Evolutionary conservation across 2,888 invertebrate species (phyloP).

Genomic region (Saturnia japonica): DNA sequence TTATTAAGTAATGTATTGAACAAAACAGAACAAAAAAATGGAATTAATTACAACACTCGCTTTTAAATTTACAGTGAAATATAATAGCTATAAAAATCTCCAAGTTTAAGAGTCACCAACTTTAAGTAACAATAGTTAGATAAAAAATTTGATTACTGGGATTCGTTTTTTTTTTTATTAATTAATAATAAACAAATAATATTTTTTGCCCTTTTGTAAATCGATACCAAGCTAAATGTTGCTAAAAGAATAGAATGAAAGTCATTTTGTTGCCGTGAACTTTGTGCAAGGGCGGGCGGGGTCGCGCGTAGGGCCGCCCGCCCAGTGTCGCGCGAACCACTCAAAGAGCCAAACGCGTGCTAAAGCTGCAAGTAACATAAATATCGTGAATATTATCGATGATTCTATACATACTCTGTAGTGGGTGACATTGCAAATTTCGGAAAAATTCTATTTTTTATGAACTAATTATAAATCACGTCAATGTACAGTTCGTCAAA

Average conservation of each 20-base stretch:
- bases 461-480: not conserved
- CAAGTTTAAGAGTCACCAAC: too few relatives aligned
- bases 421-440: constrained; percentile 36
- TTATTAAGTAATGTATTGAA: too few relatives aligned
- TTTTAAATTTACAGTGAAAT: too few relatives aligned
- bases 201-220: not conserved
- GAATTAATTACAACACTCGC: too few relatives aligned
- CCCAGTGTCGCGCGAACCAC: constrained; percentile 73
- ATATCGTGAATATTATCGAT: constrained; percentile 52
- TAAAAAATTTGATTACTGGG: too few relatives aligned
- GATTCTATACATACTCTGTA: constrained; percentile 28
- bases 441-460: not conserved
- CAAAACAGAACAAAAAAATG: too few relatives aligned
- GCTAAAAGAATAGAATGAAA: constrained; percentile 39
- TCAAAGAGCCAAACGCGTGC: constrained; percentile 58
- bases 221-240: constrained; percentile 13
- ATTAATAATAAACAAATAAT: not conserved
- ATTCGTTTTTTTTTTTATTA: too few relatives aligned
- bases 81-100: too few relatives aligned
- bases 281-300: constrained; percentile 68
- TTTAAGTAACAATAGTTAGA: too few relatives aligned
- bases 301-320: constrained; percentile 54
- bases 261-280: constrained; percentile 71
- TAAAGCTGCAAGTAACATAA: constrained; percentile 33
- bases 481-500: not conserved